phyloP scores from a whole-genome alignment of 35 echinoderm and acorn worm species.

The Chiridota heheva region DNA sequence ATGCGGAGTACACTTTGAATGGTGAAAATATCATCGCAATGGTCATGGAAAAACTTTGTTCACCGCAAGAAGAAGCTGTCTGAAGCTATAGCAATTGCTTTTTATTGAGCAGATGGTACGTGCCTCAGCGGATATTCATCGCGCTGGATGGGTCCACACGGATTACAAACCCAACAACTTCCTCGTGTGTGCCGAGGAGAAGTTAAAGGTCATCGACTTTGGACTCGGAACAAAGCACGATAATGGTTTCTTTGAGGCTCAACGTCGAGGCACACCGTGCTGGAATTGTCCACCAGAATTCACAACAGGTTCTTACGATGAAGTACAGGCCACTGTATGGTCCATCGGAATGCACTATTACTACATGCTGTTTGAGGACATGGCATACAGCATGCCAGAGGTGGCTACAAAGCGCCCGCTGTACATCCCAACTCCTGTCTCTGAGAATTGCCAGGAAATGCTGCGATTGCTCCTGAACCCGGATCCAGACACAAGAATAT shows the following conservation, averaged over 20 bases:
- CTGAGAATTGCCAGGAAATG: too few species aligned
- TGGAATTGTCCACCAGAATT: constrained; percentile 19
- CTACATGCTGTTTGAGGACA: constrained; percentile 13
- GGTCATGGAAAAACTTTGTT: constrained; percentile 25
- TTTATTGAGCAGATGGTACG: constrained; percentile 8
- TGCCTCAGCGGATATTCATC: constrained; percentile 12
- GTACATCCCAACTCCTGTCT: not conserved
- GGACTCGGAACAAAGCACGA: not conserved
- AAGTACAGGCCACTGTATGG: constrained; percentile 35
- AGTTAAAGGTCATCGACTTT: constrained; percentile 14
- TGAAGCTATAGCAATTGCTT: not conserved
- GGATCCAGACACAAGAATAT: too few species aligned
- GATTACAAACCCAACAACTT: constrained; percentile 17
- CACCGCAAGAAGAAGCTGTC: not conserved
- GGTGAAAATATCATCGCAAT: not conserved
- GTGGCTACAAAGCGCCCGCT: not conserved
- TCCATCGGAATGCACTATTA: constrained; percentile 17
- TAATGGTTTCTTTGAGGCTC: constrained; percentile 11
- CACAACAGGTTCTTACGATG: not conserved
- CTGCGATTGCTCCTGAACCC: too few species aligned
- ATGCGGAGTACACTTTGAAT: not conserved
- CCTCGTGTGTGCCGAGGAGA: not conserved
- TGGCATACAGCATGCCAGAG: not conserved
- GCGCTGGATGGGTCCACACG: not conserved
- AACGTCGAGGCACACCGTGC: not conserved